Percentiles rank a stretch among this genome's conserved stretches.
Conservation (phyloP, 2,888 invertebrate genomes). For the Nymphalis urticae region DNA sequence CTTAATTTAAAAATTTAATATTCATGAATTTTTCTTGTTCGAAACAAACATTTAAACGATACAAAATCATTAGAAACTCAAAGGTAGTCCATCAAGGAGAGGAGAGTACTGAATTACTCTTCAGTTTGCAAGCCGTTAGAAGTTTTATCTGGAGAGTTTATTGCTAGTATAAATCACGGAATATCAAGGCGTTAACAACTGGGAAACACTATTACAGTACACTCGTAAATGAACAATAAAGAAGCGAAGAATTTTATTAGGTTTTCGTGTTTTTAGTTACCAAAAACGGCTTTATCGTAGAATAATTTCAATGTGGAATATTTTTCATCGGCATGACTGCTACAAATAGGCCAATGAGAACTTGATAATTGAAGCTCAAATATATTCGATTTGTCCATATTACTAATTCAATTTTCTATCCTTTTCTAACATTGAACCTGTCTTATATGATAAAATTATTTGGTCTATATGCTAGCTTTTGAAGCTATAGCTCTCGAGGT, state of each 20-base stretch:
- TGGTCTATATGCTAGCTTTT: no score
- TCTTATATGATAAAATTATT: no score
- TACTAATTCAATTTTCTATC: no score
- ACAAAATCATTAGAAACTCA: not conserved
- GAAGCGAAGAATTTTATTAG: constrained; percentile 1
- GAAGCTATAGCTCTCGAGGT: no score
- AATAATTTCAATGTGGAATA: no score
- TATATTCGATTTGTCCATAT: no score
- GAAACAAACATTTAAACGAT: not conserved
- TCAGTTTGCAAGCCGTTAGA: constrained; percentile 12
- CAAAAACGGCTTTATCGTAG: not conserved
- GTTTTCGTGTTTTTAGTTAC: not conserved
- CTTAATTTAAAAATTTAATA: no score
- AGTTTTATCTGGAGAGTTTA: constrained; percentile 34
- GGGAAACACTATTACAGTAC: not conserved
- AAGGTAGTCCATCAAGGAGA: not conserved
- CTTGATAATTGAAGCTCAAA: no score
- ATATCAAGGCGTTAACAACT: constrained; percentile 22
- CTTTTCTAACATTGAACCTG: no score
- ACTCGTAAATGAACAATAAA: constrained; percentile 12
- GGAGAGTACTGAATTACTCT: not conserved
- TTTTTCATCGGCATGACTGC: no score
- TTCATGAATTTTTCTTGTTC: no score
- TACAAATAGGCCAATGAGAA: no score
- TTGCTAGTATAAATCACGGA: constrained; percentile 24